Base-by-base conservation (phyloP, 1,140 invertebrate species). In the Drosophila yakuba region DNA sequence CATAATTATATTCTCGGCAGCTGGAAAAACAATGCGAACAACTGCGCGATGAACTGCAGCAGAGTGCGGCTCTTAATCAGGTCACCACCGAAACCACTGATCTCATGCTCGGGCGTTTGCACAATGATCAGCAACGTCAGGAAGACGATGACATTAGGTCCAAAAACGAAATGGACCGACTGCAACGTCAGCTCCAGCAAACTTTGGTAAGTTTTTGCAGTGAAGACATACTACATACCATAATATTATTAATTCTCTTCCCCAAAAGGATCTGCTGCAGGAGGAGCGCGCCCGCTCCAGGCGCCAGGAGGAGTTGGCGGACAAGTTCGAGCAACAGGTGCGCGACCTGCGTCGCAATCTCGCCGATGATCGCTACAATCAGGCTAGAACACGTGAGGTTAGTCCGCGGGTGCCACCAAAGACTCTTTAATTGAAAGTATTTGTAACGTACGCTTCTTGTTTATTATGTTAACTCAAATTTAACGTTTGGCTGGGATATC, bases 301-400 rank as follows among this genome's bases (percentile, higher is more conserved):
- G 44, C 74, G 84, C 17, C 74, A 90, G 14, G 78, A 89, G 47
- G 72, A 48, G 10, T 39, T 91, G n/a, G 78, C 91, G 17, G 72
- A 69, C 20, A 32, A 90, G 48, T 92, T 62, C 44, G 73, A 81
- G 28, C 36, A 88, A 17, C 90, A 92, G 59, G 74, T 75, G 4
- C 57, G 76, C n/a, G 82, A 91, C 17, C 56, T 92, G 35, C 88
- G 90, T 2, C 71, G 81, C 6, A 85, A 81, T 55, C 52, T 92
- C 8, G 61, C 60, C 23, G 82, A 92, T 51, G 85, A 92, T 80
- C 91, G 91, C 15, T 92, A 78, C 38, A 66, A 83, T 6, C 72
- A 68, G 43, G 91, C 89, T 11, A 80, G 89, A 17, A 50, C 66
- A 3, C 66, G 79, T 1, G 72, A 69, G 25, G 38, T 66, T 2